These are phyloP conservation scores for Solenopsis fugax DNA, from an alignment of 1,140 invertebrate species.

Conservation along the genomic window DNA sequence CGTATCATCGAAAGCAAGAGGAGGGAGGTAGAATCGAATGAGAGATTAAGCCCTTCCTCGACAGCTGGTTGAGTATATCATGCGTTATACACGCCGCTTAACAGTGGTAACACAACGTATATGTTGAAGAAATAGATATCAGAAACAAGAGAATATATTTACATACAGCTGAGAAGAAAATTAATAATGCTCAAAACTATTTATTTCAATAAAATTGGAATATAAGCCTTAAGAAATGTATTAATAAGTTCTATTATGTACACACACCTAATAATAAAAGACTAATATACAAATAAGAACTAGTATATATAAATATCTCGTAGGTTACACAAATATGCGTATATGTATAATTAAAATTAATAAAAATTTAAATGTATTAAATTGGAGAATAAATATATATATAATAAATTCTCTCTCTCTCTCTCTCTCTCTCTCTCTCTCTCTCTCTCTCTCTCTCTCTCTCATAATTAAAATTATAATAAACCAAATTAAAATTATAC, in stretches of 20 bases:
- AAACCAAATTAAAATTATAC: too few species aligned
- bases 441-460: too few species aligned
- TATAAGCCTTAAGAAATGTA: neutral
- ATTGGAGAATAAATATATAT: too few species aligned
- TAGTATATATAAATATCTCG: too few species aligned
- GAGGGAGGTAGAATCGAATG: slow-evolving; percentile 44
- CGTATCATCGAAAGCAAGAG: slow-evolving; percentile 82
- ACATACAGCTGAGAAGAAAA: neutral
- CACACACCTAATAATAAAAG: neutral
- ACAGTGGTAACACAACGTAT: slow-evolving; percentile 9
- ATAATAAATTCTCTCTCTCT: too few species aligned
- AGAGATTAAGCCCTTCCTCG: slow-evolving; percentile 81
- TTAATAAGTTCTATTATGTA: neutral
- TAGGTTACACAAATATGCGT: too few species aligned
- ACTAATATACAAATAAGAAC: neutral
- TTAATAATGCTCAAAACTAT: neutral
- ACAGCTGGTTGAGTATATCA: slow-evolving; percentile 80
- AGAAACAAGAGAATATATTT: slow-evolving; percentile 48
- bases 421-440: too few species aligned
- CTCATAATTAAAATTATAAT: too few species aligned
- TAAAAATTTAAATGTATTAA: too few species aligned
- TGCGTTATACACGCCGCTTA: slow-evolving; percentile 64
- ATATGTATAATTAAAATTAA: too few species aligned
- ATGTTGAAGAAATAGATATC: slow-evolving; percentile 44
- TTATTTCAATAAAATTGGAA: neutral